Evolutionary conservation across 2,888 invertebrate genomes (phyloP), one percentile per base, ranked within the genome.

Genomic region (Vesta saturnalis): DNA sequence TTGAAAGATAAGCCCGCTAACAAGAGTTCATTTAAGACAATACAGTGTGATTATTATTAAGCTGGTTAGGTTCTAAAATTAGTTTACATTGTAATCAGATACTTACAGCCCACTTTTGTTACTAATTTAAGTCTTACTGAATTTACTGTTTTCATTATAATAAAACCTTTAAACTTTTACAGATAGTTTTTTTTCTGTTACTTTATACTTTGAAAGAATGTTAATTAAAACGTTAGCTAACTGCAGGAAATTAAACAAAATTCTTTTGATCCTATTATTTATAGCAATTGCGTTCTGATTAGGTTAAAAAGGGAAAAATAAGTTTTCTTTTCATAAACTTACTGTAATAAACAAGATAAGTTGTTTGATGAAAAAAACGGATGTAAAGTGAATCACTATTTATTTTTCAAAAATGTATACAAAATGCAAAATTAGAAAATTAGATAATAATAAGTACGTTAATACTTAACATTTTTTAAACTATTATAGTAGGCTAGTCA

Each of bases 11-110:
- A 57, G 58, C 43, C 18, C 30, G 21, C 64, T 47, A 64, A 64
- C 64, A 64, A 64, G 64, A 64, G 64, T 57, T 64, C 57, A 57
- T 64, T 58, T 58, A 35, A 30, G 39, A 18, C 49, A 57, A 39
- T 58, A 52, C 49, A 12, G 23, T 46, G 39, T 39, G 39, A n/a
- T 39, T 46, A 64, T 64, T 64, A 64, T 54, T 61, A 62, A 56
- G 18, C 19, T 43, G 30, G 16, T n/a, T 52, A 52, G 19, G 10
- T 1, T n/a, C 5, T 21, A 5, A 18, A 52, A 52, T 52, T 52
- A 52, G 21, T 52, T 18, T 19, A n/a, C 43, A 12, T 43, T 43
- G 30, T 43, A 43, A n/a, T 39, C 39, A 6, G 6, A 10, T 6
- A 10, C 30, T 3, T 39, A 39, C 39, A 39, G 30, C 30, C 5